Evolutionary conservation across 2,113 vertebrate genomes (phyloP), one percentile per base, ranked within the genome.

Genomic region (Cricetomys ansorgei): DNA sequence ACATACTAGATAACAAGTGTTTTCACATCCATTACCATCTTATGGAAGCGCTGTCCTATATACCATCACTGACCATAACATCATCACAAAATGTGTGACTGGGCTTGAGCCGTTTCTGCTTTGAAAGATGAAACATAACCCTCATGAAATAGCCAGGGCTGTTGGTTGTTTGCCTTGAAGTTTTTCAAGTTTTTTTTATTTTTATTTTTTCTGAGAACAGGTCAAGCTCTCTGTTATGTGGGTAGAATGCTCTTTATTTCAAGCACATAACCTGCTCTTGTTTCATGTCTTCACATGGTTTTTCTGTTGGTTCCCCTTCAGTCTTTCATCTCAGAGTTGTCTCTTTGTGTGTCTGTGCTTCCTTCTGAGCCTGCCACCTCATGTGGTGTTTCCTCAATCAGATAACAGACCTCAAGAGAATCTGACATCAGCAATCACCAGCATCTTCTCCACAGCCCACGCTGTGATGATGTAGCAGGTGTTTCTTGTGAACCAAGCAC

Each of bases 81-180:
- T 37, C 67, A 31, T 80, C 13, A 3, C 4, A 0, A 1, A 9
- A 40, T 40, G 10, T 6, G 0, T 9, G n/a, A 34, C 7, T 31
- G 15, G 7, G 5, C 40, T 31, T 5, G 50, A 72, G 67, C 69
- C 72, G 50, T 31, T 53, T 73, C 13, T 45, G 62, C 29, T 77
- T 62, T 89, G 50, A 87, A 87, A 89, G 25, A n/a, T 62, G 21
- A 45, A 11, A 4, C 40, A 64, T 7, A 64, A 45, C 57, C 57
- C 27, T 45, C 16, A 10, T 48, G 10, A 48, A 65, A 34, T 23
- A 85, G 43, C 50, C 73, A 53, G 34, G 19, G 25, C 15, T 43
- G 37, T 45, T 84, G 80, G 45, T 45, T 2, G n/a, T 31, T 62
- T 43, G 7, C 34, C 16, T 69, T 16, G 31, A 27, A 48, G 27